A percentile compares a stretch with the other conserved stretches of the same genome.
phyloP scores from a whole-genome alignment of 1,140 invertebrate genomes.

The Drosophila tsacasi region DNA sequence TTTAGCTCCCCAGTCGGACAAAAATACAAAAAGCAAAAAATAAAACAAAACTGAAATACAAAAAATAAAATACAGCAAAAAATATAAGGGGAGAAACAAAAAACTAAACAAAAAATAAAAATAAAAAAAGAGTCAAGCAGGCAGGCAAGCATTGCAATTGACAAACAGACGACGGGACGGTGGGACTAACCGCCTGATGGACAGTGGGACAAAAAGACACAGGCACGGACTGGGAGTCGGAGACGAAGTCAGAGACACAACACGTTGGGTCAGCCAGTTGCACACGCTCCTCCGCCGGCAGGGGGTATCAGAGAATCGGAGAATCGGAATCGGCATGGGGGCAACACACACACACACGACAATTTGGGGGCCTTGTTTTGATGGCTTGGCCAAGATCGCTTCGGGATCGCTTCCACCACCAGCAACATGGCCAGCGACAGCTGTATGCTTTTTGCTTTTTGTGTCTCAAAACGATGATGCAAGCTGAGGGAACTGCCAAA shows the following conservation, averaged over 20 bases:
- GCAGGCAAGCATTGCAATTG: slow-evolving; percentile 78
- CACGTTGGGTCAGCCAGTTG: slow-evolving; percentile 80
- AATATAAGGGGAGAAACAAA: slow-evolving; percentile 42
- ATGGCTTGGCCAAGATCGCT: slow-evolving; percentile 69
- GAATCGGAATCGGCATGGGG: slow-evolving; percentile 62
- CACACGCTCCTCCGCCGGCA: slow-evolving; percentile 63
- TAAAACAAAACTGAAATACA: slow-evolving; percentile 45
- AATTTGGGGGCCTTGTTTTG: slow-evolving; percentile 79
- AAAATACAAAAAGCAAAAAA: slow-evolving; percentile 51
- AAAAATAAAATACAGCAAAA: slow-evolving; percentile 35
- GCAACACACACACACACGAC: slow-evolving; percentile 34
- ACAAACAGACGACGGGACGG: slow-evolving; percentile 70
- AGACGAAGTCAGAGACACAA: slow-evolving; percentile 48
- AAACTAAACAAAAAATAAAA: slow-evolving; percentile 21
- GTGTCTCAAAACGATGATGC: slow-evolving; percentile 22
- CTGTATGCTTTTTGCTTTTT: slow-evolving; percentile 30
- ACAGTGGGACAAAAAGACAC: slow-evolving; percentile 50
- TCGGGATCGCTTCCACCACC: slow-evolving; percentile 36
- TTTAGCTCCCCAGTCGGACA: slow-evolving; percentile 71
- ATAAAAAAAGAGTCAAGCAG: slow-evolving; percentile 35
- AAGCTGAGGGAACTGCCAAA: slow-evolving; percentile 35
- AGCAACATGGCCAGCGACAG: slow-evolving; percentile 41
- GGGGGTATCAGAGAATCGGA: slow-evolving; percentile 60
- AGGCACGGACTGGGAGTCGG: slow-evolving; percentile 14
- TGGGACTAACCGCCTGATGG: slow-evolving; percentile 33